Base-by-base conservation (phyloP, 2,888 invertebrate genomes). In the Cheilosia scutellata region DNA sequence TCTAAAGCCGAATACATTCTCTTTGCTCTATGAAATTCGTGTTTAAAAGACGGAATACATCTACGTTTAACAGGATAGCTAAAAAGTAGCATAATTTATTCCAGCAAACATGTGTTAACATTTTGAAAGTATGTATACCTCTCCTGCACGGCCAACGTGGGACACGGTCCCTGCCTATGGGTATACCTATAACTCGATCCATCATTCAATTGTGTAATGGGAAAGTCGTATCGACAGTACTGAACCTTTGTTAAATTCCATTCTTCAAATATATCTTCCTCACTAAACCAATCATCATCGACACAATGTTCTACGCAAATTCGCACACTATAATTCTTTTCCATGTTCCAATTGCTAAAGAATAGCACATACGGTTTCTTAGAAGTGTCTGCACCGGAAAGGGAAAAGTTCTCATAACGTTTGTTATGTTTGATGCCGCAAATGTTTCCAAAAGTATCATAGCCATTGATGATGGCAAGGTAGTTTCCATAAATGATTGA, bases 41-140 rank as follows among this genome's bases (percentile, higher is more conserved):
- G 3, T 20, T 33, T 9, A 3, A 11, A 11, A 49, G 16, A 9
- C 11, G 98, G 98, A 88, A 98, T 95, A 92, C 98, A 98, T 75
- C 98, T 95, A 91, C 98, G 97, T 75, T 98, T 93, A 44, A 58
- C 6, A 4, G 37, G 16, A 4, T 4, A 9, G 5, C 37, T 58
- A 7, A 27, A 53, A 53, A 49, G 11, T 0, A 49, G 7, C 7
- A 25, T 25, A 9, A 49, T 11, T 25, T n/a, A n/a, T 5, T 5
- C 42, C 42, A 5, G 33, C 9, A 5, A n/a, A 5, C 0, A 5
- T 42, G 13, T n/a, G 5, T 5, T n/a, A 13, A 42, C 0, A 42
- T 42, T n/a, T 42, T 42, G 4, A 37, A 37, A 37, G 9, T 42
- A n/a, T 1, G n/a, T n/a, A 13, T 42, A 42, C 13, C 42, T 42